Evolutionary conservation across 2,797 vertebrate genomes (phyloP).

Genomic region (Esox lucius): DNA sequence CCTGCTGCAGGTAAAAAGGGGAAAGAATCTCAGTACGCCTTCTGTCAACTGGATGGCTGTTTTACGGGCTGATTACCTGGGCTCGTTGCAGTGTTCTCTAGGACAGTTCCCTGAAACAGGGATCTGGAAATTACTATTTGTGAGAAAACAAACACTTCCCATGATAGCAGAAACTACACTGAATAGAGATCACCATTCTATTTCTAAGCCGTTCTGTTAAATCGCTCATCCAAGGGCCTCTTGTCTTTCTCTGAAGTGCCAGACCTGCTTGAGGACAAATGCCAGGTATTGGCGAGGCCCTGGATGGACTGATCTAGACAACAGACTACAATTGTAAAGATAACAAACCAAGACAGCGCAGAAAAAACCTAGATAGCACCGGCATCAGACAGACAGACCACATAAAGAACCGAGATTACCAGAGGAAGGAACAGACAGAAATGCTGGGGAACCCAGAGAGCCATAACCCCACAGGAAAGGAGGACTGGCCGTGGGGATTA

Average conservation of each 20-base stretch:
- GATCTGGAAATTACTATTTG: neutral
- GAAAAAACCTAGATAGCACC: slow-evolving; percentile 27
- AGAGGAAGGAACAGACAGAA: slow-evolving; percentile 41
- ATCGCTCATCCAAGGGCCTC: neutral
- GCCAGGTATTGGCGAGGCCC: neutral
- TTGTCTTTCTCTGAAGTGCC: neutral
- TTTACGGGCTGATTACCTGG: neutral
- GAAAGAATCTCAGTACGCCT: no score
- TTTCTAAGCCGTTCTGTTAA: neutral
- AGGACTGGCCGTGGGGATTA: slow-evolving; percentile 41
- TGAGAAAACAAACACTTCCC: neutral
- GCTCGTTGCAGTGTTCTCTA: no score
- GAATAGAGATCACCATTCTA: neutral
- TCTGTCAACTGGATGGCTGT: no score
- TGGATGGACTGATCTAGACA: neutral
- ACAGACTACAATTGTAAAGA: neutral
- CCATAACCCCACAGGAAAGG: neutral
- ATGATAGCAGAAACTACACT: neutral
- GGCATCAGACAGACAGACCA: slow-evolving; percentile 4
- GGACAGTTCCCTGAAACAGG: neutral
- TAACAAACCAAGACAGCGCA: slow-evolving; percentile 36
- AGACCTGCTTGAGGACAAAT: slow-evolving; percentile 1
- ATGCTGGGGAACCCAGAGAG: slow-evolving; percentile 13
- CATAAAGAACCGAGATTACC: slow-evolving; percentile 37
- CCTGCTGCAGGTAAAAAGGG: neutral